Evolutionary conservation across 1,140 invertebrate genomes (phyloP), one percentile per base, ranked within the genome.

Genomic region (Bombus superbus): DNA sequence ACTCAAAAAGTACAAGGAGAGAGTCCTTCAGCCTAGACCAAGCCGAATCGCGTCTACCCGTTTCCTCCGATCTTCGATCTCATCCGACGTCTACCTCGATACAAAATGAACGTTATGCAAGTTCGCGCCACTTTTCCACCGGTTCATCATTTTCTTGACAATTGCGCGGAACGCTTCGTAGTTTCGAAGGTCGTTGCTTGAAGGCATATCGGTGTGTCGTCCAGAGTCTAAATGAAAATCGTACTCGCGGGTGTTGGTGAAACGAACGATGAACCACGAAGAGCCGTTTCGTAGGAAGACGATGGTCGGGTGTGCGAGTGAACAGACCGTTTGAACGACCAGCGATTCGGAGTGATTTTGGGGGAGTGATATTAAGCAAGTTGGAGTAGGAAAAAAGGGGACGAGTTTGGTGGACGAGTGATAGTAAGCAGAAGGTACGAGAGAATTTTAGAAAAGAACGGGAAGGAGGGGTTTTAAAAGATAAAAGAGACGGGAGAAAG

Each of bases 1-100:
- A 93, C 94, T 94, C 92, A 92, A 93, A 94, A 93, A 94, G 53
- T 93, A 94, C 91, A 92, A 93, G 89, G 85, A 90, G 85, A 90
- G 86, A 86, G 91, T 90, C 86, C 91, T 93, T 85, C 83, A 90
- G 44, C 62, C 64, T 79, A 69, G 35, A 62, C 38, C 73, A 28
- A 40, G 53, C 6, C 15, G 42, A 11, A n/a, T 53, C 38, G 57
- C 8, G 8, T n/a, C 35, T 22, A n/a, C 11, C 25, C 18, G n/a
- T 80, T n/a, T 28, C 35, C 13, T 73, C 1, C 3, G 40, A 38
- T 42, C 69, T 8, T 72, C 4, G 10, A 62, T 10, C 6, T 53
- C 0, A 5, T 53, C 2, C 18, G 0, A 53, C 8, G 2, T 53
- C 47, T 53, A 53, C 47, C 5, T 53, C 47, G 18, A 53, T 53